Base-by-base conservation (phyloP, 2,113 vertebrate genomes). In the Hippocampus zosterae region DNA sequence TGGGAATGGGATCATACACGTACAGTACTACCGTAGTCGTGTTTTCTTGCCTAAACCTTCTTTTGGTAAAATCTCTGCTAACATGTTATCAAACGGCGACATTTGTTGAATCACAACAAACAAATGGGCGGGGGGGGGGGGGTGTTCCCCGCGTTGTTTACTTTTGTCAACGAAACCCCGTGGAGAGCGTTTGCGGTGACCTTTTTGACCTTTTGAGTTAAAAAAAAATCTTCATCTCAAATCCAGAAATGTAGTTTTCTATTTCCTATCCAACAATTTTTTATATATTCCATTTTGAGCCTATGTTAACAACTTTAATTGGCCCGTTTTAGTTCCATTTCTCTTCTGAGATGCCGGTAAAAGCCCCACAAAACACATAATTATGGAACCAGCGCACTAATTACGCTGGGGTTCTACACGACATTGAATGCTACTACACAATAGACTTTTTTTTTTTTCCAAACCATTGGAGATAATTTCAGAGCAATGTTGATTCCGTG, bases 381-480 rank as follows among this genome's bases (percentile, higher is more conserved):
- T 23, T 46, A 75, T 64, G 67, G 40, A 67, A 56, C 65, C 33
- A 74, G 64, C 25, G 16, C 76, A 40, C 64, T 29, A 48, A 63
- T 79, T 65, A 72, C 59, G 72, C 75, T 23, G 63, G 33, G 33
- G 53, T 59, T 62, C 63, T 61, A 69, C 70, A 74, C 50, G 70
- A 60, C 48, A 62, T 62, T 48, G 71, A 72, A 78, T 76, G 65
- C 53, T 61, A 60, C 55, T 21, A 70, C 33, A 67, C 56, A 59
- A 70, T 79, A 74, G 25, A 76, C n/a, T 53, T 53, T 64, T 75
- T 74, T 75, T 74, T 72, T 37, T 37, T 5, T 5, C 73, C 78
- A 73, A 81, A 81, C 76, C 78, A 88, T 87, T 80, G 72, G 55
- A 73, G 78, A 68, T 81, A 84, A 85, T 86, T 84, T 80, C 62